Evolutionary conservation across 2,888 invertebrate species (phyloP).

Genomic region (Andrena bucephala): DNA sequence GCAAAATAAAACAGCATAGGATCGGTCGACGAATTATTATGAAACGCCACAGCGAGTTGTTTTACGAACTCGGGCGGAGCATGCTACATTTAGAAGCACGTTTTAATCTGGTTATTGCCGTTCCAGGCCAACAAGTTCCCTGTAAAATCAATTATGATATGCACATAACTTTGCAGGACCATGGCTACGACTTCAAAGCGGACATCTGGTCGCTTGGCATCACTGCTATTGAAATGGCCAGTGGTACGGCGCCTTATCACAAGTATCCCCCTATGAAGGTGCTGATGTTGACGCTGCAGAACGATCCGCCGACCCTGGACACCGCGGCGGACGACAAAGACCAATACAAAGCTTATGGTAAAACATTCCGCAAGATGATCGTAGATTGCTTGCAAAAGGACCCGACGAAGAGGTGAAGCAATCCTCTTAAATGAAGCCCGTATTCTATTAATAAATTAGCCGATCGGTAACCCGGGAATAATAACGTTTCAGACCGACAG

Average conservation of each 20-base stretch:
- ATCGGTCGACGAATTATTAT: not conserved
- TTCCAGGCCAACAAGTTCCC: not conserved
- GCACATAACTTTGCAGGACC: conserved; percentile 88
- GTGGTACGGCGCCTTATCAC: conserved; percentile 99
- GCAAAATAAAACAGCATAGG: not conserved
- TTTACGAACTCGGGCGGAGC: conserved; percentile 27
- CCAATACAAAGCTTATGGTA: conserved; percentile 98
- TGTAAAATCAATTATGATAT: conserved; percentile 73
- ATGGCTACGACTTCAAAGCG: conserved; percentile 99
- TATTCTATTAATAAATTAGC: not conserved
- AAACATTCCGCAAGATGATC: conserved; percentile 98
- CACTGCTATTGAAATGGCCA: conserved; percentile 99
- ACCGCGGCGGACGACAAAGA: conserved; percentile 98
- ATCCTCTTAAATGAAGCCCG: not conserved
- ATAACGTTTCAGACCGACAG: conserved; percentile 90
- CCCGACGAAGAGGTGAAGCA: conserved; percentile 91
- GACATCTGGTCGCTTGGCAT: conserved; percentile 98
- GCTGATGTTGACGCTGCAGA: conserved; percentile 98
- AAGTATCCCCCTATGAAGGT: conserved; percentile 99
- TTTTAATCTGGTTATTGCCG: conserved; percentile 33
- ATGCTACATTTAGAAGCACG: conserved; percentile 61
- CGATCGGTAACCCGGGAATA: not conserved
- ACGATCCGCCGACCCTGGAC: conserved; percentile 98
- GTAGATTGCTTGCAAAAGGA: conserved; percentile 98
- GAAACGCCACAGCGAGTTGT: not conserved